phyloP scores from a whole-genome alignment of 2,113 vertebrate genomes.

The Australoheros scitulus region DNA sequence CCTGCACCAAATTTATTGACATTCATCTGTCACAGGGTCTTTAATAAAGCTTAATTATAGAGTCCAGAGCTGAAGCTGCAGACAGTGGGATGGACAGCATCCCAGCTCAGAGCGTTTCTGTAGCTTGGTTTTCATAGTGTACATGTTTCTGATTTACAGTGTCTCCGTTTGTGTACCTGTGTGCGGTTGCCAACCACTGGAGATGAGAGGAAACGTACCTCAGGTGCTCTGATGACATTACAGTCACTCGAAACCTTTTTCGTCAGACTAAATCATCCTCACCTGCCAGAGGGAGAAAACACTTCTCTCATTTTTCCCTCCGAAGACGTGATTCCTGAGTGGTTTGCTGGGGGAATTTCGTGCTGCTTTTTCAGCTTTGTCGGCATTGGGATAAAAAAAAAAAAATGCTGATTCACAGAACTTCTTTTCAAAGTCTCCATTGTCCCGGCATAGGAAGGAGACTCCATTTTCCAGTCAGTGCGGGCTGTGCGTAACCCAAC shows the following conservation, averaged over 20 bases:
- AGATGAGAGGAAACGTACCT: slow-evolving; percentile 22
- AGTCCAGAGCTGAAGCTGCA: slow-evolving; percentile 39
- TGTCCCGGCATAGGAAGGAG: slow-evolving; percentile 43
- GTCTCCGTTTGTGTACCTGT: slow-evolving; percentile 18
- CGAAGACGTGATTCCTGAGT: slow-evolving; percentile 18
- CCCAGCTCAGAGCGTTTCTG: neutral
- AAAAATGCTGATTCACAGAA: slow-evolving; percentile 54
- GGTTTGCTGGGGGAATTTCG: slow-evolving; percentile 31
- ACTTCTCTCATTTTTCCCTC: slow-evolving; percentile 18
- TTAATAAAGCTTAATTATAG: slow-evolving; percentile 55
- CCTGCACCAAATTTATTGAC: neutral
- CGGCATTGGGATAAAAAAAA: slow-evolving; percentile 35
- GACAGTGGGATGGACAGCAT: slow-evolving; percentile 28
- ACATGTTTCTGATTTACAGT: neutral
- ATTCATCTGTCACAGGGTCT: slow-evolving; percentile 34
- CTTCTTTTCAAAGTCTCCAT: slow-evolving; percentile 60
- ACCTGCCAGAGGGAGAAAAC: slow-evolving; percentile 66
- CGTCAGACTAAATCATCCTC: slow-evolving; percentile 58
- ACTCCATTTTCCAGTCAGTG: slow-evolving; percentile 54
- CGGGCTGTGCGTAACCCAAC: slow-evolving; percentile 40
- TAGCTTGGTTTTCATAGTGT: neutral
- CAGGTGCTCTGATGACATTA: neutral
- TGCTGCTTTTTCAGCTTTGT: slow-evolving; percentile 15
- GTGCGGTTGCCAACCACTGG: neutral
- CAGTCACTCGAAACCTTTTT: slow-evolving; percentile 20